These are phyloP conservation scores for Polydrusus pterygomalis DNA, from an alignment of 2,888 invertebrate species.

Conservation along the genomic window DNA sequence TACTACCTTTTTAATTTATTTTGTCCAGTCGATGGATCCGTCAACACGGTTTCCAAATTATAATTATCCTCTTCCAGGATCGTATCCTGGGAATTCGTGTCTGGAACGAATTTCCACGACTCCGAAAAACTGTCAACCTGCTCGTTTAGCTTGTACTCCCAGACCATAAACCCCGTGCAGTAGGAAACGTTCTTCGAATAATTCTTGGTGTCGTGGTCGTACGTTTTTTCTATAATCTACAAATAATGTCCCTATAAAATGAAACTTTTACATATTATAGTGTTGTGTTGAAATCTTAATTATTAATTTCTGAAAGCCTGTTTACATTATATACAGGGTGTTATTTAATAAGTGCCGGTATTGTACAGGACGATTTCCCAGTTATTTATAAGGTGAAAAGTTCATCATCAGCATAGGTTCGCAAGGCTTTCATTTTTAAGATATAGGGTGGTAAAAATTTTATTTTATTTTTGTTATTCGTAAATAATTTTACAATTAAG, in stretches of 20 bases:
- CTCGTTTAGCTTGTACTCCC: slow-evolving; percentile 45
- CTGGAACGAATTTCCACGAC: slow-evolving; percentile 61
- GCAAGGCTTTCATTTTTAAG: too few relatives aligned
- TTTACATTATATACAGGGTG: too few relatives aligned
- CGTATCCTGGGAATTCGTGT: slow-evolving; percentile 55
- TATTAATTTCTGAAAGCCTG: too few relatives aligned
- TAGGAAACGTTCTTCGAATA: slow-evolving; percentile 60
- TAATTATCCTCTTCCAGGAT: slow-evolving; percentile 46
- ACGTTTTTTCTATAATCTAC: slow-evolving; percentile 55
- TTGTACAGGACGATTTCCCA: too few relatives aligned
- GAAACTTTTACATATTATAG: neutral
- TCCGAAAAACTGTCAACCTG: slow-evolving; percentile 50
- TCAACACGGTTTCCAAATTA: slow-evolving; percentile 17
- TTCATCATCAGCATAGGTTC: too few relatives aligned
- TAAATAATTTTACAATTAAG: too few relatives aligned
- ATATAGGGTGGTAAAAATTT: too few relatives aligned
- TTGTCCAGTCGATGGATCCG: slow-evolving; percentile 23
- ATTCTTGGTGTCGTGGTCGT: slow-evolving; percentile 33
- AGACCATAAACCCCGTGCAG: slow-evolving; percentile 63
- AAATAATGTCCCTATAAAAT: slow-evolving; percentile 16
- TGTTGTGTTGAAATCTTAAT: neutral
- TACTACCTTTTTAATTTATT: slow-evolving; percentile 48
- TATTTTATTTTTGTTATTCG: too few relatives aligned
- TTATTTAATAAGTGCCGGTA: too few relatives aligned
- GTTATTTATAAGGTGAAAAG: too few relatives aligned